phyloP scores from a whole-genome alignment of 1,140 invertebrate species.

The Amphibalanus amphitrite region DNA sequence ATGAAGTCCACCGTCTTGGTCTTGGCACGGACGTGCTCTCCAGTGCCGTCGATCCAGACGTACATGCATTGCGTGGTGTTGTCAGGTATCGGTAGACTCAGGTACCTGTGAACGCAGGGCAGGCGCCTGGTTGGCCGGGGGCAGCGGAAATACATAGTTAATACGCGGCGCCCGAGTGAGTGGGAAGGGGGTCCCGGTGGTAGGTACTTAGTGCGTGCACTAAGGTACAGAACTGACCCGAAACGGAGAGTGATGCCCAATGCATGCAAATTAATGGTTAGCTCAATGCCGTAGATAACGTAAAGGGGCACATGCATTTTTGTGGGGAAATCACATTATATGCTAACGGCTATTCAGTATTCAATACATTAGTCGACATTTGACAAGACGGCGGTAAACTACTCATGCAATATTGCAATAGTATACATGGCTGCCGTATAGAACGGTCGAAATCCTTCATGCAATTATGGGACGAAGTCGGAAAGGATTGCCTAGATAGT shows the following conservation, averaged over 20 bases:
- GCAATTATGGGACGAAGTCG: too few relatives aligned
- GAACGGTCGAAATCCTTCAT: background rate
- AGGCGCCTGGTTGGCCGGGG: background rate
- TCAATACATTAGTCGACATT: too few relatives aligned
- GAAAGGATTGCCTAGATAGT: too few relatives aligned
- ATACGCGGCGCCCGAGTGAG: background rate
- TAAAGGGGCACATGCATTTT: too few relatives aligned
- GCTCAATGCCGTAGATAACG: too few relatives aligned
- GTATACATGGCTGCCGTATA: too few relatives aligned
- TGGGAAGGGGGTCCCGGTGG: background rate
- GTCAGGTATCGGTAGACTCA: constrained; percentile 54
- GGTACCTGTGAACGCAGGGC: constrained; percentile 32
- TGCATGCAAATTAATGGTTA: background rate
- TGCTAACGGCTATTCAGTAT: too few relatives aligned
- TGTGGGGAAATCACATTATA: too few relatives aligned
- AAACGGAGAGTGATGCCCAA: background rate
- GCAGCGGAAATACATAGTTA: background rate
- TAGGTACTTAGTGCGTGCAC: background rate
- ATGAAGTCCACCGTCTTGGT: constrained; percentile 64
- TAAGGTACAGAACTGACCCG: background rate
- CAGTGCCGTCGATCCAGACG: constrained; percentile 90
- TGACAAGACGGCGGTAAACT: too few relatives aligned
- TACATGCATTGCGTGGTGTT: constrained; percentile 68
- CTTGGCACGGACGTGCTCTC: constrained; percentile 71
- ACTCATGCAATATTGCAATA: too few relatives aligned